Conservation (phyloP, 2,113 vertebrate genomes). For the Semicossyphus pulcher region DNA sequence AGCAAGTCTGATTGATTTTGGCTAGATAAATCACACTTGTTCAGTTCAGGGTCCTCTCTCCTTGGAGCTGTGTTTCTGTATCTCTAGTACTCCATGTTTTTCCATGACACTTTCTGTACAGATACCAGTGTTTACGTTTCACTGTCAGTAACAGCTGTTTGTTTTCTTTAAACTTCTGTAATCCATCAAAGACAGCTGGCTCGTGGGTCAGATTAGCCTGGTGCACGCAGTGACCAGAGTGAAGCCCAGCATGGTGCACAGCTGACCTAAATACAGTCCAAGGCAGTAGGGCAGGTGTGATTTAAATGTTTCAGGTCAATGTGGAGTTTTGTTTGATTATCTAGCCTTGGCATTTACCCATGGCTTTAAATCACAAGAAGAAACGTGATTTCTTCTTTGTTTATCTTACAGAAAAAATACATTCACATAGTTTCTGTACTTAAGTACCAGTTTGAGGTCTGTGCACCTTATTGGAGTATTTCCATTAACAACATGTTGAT, state of each 20-base stretch:
- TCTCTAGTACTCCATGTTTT: neutral
- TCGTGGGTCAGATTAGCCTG: constrained; percentile 48
- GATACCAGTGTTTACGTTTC: constrained; percentile 4
- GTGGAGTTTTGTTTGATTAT: neutral
- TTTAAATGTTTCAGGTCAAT: neutral
- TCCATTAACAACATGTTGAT: too few relatives aligned
- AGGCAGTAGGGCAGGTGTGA: constrained; percentile 25
- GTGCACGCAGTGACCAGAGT: constrained; percentile 25
- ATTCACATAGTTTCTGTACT: too few relatives aligned
- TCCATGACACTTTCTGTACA: neutral
- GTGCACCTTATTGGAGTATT: too few relatives aligned
- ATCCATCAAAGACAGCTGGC: constrained; percentile 59
- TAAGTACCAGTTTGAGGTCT: too few relatives aligned
- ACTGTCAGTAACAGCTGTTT: constrained; percentile 42
- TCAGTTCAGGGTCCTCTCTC: too few relatives aligned
- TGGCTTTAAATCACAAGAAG: neutral
- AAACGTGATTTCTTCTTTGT: neutral
- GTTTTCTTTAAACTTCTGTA: constrained; percentile 37
- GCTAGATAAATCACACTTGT: too few relatives aligned
- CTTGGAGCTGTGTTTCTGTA: too few relatives aligned
- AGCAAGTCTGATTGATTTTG: too few relatives aligned
- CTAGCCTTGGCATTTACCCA: neutral
- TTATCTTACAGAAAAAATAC: too few relatives aligned
- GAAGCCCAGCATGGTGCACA: constrained; percentile 32
- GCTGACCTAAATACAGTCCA: constrained; percentile 46